Percentiles rank a stretch among this genome's conserved stretches.
Conservation (phyloP, 1,140 invertebrate genomes). For the Drosophila melanica region DNA sequence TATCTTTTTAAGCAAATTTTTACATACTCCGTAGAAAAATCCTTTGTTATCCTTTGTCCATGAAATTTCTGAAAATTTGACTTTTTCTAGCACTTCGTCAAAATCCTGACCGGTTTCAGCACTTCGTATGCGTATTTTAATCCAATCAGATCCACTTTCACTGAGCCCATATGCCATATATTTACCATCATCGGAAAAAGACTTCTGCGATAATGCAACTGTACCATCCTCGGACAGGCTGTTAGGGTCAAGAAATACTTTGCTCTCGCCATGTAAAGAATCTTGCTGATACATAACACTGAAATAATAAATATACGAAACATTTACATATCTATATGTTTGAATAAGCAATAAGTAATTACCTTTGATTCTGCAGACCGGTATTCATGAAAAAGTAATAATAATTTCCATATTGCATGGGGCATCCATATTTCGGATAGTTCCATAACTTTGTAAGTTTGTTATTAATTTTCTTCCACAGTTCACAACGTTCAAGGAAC, state of each 20-base stretch:
- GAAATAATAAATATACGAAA: conserved; percentile 22
- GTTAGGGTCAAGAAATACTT: conserved; percentile 98
- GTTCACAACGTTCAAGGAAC: conserved; percentile 91
- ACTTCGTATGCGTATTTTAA: conserved; percentile 93
- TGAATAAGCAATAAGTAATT: conserved; percentile 42
- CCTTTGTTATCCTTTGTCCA: conserved; percentile 98
- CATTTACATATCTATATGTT: neutral
- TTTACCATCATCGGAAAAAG: conserved; percentile 96
- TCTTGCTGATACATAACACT: conserved; percentile 98
- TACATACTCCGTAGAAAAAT: conserved; percentile 95
- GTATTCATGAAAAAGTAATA: conserved; percentile 98
- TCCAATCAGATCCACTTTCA: conserved; percentile 97
- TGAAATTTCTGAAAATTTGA: conserved; percentile 95
- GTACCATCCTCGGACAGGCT: conserved; percentile 96
- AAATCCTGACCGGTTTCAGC: conserved; percentile 93
- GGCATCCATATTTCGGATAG: conserved; percentile 97
- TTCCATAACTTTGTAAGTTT: conserved; percentile 96
- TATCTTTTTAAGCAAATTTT: neutral
- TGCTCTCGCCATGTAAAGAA: conserved; percentile 90
- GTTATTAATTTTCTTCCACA: conserved; percentile 89
- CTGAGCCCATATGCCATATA: conserved; percentile 96
- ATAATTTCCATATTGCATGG: conserved; percentile 91
- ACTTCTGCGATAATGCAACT: conserved; percentile 90
- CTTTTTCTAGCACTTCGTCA: conserved; percentile 93
- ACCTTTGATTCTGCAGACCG: conserved; percentile 98